Conservation (phyloP, 2,888 invertebrate genomes). For the Choreutis nemorana region DNA sequence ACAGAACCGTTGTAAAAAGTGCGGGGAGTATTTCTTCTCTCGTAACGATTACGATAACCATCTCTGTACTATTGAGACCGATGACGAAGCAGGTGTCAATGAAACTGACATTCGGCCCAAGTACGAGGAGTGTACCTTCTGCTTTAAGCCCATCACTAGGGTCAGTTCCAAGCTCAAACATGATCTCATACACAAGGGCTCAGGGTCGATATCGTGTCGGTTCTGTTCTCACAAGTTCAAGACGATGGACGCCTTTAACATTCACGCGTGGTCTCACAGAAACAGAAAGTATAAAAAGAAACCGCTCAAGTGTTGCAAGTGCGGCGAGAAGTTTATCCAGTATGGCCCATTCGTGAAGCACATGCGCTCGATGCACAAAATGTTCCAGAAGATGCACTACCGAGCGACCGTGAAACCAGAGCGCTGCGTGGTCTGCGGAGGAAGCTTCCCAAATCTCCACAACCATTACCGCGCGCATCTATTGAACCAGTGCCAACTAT, state of each 20-base stretch:
- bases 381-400: slow-evolving; percentile 45
- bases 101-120: slow-evolving; percentile 19
- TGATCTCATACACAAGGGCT: slow-evolving; percentile 40
- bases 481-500: slow-evolving; percentile 60
- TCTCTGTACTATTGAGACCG: slow-evolving; percentile 52
- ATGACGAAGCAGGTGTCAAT: slow-evolving; percentile 29
- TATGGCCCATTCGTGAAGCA: slow-evolving; percentile 56
- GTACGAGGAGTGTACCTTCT: slow-evolving; percentile 54
- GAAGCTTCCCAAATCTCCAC: slow-evolving; percentile 66
- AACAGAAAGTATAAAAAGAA: slow-evolving; percentile 51
- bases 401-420: slow-evolving; percentile 52
- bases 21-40: slow-evolving; percentile 53
- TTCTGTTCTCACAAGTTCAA: slow-evolving; percentile 57
- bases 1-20: slow-evolving; percentile 55
- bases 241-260: slow-evolving; percentile 54
- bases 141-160: slow-evolving; percentile 52
- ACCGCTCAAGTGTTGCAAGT: slow-evolving; percentile 50
- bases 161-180: slow-evolving; percentile 39
- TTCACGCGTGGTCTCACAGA: slow-evolving; percentile 56
- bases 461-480: slow-evolving; percentile 69
- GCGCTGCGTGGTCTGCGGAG: slow-evolving; percentile 67
- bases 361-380: slow-evolving; percentile 44
- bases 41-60: slow-evolving; percentile 45
- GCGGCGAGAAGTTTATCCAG: slow-evolving; percentile 47
- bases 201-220: slow-evolving; percentile 55